Percentiles rank a stretch among this genome's conserved stretches.
phyloP scores from a whole-genome alignment of 2,113 vertebrate species.

The Serilophus lunatus region DNA sequence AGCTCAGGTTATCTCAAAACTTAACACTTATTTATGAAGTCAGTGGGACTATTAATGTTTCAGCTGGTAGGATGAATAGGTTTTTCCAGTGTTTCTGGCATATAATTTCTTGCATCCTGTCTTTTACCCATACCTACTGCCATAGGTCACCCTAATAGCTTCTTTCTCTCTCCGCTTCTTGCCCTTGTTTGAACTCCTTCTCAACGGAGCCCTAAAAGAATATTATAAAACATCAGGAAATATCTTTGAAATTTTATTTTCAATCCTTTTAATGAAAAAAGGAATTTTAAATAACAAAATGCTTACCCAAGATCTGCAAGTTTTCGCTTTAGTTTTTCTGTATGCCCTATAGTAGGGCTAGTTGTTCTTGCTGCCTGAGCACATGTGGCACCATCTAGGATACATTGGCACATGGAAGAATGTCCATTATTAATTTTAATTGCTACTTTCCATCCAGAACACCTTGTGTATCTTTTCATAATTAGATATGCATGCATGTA shows the following conservation, averaged over 20 bases:
- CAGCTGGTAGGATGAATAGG: background rate
- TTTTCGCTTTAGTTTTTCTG: constrained; percentile 78
- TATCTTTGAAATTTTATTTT: background rate
- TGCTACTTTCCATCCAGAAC: background rate
- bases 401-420: constrained; percentile 60
- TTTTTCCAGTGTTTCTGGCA: background rate
- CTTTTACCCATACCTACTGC: constrained; percentile 77
- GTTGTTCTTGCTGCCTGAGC: constrained; percentile 67
- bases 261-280: background rate
- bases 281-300: background rate
- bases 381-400: constrained; percentile 72
- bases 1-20: background rate
- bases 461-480: background rate
- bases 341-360: constrained; percentile 66
- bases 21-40: background rate
- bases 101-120: background rate
- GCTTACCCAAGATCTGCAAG: constrained; percentile 81
- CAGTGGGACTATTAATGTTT: background rate
- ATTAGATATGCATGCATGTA: background rate
- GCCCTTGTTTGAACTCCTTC: constrained; percentile 73
- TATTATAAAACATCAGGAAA: constrained; percentile 16
- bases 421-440: constrained; percentile 48
- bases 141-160: constrained; percentile 67
- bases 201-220: constrained; percentile 72
- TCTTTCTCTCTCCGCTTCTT: constrained; percentile 80